Base-by-base conservation (phyloP, 1,140 invertebrate species). In the Nymphalis io region DNA sequence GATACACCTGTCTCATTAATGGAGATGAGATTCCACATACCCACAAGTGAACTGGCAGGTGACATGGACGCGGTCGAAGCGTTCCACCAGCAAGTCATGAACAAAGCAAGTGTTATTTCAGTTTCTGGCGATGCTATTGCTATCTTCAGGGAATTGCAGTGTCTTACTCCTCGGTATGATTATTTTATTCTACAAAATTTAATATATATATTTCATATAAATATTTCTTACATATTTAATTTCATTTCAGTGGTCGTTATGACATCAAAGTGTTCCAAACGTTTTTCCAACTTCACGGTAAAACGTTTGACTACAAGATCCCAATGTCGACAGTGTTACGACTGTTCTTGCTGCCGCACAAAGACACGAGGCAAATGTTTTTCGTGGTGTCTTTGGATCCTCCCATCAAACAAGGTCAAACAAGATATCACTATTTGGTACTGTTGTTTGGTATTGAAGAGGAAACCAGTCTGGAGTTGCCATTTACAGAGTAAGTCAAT, bases 221-320 rank as follows among this genome's bases (percentile, higher is more conserved):
- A 33, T 6, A 3, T 8, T 33, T 8, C 27, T 33, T 8, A 33
- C 27, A 33, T 33, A 8, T 33, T 33, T 33, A 12, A 38, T 63
- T 21, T 42, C 48, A 51, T 81, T 78, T 93, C 92, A 98, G 97
- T 93, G 99, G 99, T 95, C 98, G 99, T 72, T 99, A 99, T 87
- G 99, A 99, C 87, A 98, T 99, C 89, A 99, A 99, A 93, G 96
- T 99, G 51, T 99, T 99, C 85, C 96, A 97, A 66, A 95, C 97
- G 2, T 99, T 99, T 90, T 97, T 99, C 83, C 98, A 99, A 93
- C 95, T 99, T 61, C 99, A 99, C 87, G 99, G 99, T 92, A 99
- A 99, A 94, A 99, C 99, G 0, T 99, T 99, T 89, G 99, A 99
- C 93, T 99, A 99, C 92, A 99, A 99, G 92, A 99, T 99, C 78